Base-by-base conservation (phyloP, 1,140 invertebrate species). In the Microvelia longipes region DNA sequence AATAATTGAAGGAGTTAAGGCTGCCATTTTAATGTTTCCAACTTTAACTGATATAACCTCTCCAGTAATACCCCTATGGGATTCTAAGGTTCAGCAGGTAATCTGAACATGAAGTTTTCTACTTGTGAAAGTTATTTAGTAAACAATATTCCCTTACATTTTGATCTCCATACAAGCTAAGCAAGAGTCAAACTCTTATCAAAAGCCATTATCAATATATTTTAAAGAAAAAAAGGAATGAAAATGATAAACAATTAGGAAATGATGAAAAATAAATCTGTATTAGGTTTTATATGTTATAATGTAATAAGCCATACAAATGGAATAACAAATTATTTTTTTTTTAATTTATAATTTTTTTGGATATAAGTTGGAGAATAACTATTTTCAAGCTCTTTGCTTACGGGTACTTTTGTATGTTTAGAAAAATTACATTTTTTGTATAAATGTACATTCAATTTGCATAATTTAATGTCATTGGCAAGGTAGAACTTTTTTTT, bases 251-350 rank as follows among this genome's bases (percentile, higher is more conserved):
- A 50, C 35, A 50, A 50, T 50, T 11, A 11, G 35, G 35, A 50
- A 50, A 11, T 5, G 19, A 11, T 5, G 19, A 50, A 74, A 74
- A 73, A 71, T 63, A 74, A 74, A 71, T 73, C 67, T 72, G 71
- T 73, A 72, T 71, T 71, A 25, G 69, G 66, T 72, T 65, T 70
- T 69, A 72, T 72, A 68, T 69, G 29, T 68, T 69, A 73, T 69
- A 74, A 71, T 70, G 71, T 69, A 70, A 72, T 72, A 69, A 72
- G 67, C 70, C 68, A 69, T 72, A 74, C 68, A 72, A 73, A 74
- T 50, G 69, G 63, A 70, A 70, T 72, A 70, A 73, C 66, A 72
- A 71, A 69, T 69, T 63, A 70, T 64, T 73, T 69, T 28, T 63
- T 50, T 50, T 50, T 50, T 50, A 50, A 11, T n/a, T n/a, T 50